Evolutionary conservation across 2,888 invertebrate genomes (phyloP).

Genomic region (Slavum lentiscoides): DNA sequence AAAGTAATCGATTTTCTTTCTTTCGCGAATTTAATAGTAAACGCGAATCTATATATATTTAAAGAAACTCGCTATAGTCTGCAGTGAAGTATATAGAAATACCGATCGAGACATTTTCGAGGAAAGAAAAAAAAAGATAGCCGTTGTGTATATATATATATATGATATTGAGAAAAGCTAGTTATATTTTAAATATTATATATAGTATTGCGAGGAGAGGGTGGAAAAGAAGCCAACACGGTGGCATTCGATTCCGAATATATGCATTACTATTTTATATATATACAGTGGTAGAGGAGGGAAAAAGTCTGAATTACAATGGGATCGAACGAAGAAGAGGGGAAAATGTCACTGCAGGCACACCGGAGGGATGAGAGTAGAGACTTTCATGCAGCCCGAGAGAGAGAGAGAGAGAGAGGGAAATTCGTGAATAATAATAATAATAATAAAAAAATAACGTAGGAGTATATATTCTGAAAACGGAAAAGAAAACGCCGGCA

Average conservation of each 20-base stretch:
- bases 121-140: neutral
- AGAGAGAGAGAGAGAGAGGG: neutral
- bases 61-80: neutral
- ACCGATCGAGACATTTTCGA: constrained; percentile 1
- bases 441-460: neutral
- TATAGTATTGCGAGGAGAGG: neutral
- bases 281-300: neutral
- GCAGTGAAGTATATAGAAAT: neutral
- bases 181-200: constrained; percentile 28
- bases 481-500: constrained; percentile 50
- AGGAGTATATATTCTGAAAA: constrained; percentile 37
- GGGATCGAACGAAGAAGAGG: neutral
- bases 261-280: neutral
- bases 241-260: constrained; percentile 39
- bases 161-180: constrained; percentile 10
- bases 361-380: neutral
- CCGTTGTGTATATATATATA: neutral
- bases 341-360: constrained; percentile 35
- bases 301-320: constrained; percentile 43
- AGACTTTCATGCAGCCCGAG: neutral
- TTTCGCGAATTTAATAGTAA: neutral
- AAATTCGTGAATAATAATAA: constrained; percentile 32
- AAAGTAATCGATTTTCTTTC: neutral
- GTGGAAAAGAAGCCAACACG: constrained; percentile 18
- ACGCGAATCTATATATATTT: neutral